Conservation (phyloP, 2,113 vertebrate genomes). For the Spea bombifrons region DNA sequence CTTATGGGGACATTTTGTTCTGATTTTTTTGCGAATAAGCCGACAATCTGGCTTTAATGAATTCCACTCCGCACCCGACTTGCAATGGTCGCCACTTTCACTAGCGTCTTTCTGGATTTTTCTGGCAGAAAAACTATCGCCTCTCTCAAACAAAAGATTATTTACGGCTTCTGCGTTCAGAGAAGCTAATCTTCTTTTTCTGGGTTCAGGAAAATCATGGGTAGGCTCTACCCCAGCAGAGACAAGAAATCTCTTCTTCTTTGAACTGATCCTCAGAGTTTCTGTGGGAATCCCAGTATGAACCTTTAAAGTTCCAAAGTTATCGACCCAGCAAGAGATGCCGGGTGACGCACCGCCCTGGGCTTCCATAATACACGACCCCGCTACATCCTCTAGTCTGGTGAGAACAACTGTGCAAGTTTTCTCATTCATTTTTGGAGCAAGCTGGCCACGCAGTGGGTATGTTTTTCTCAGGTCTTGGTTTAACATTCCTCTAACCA, state of each 20-base stretch:
- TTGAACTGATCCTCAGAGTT: conserved; percentile 50
- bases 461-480: conserved; percentile 71
- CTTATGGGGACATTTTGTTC: conserved; percentile 59
- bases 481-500: conserved; percentile 51
- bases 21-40: conserved; percentile 53
- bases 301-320: conserved; percentile 54
- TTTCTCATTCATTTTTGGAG: conserved; percentile 65
- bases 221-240: conserved; percentile 54
- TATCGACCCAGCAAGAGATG: conserved; percentile 57
- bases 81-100: conserved; percentile 59
- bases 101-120: conserved; percentile 56
- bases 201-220: conserved; percentile 69
- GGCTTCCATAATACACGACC: conserved; percentile 63
- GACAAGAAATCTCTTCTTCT: conserved; percentile 44
- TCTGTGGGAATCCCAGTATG: conserved; percentile 52
- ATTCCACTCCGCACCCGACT: conserved; percentile 56
- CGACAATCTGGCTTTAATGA: conserved; percentile 50
- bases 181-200: conserved; percentile 90
- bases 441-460: conserved; percentile 67
- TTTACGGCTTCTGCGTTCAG: conserved; percentile 95
- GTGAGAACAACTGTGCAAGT: conserved; percentile 88
- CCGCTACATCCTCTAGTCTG: conserved; percentile 75
- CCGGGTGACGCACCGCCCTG: conserved; percentile 58
- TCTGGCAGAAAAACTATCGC: conserved; percentile 65
- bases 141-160: conserved; percentile 84